Conservation (phyloP, 2,113 vertebrate species). For the Puma concolor region DNA sequence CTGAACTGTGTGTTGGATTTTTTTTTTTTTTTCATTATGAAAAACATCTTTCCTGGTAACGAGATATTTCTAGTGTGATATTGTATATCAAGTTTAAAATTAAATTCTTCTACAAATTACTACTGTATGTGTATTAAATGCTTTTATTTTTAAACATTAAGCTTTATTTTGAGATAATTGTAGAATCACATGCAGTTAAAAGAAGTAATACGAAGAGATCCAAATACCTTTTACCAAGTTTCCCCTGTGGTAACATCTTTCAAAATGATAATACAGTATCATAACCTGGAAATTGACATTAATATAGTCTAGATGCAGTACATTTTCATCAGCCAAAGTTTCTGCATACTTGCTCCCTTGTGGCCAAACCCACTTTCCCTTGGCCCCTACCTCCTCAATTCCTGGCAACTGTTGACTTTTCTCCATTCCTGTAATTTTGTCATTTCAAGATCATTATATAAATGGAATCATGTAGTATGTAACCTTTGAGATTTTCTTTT, state of each 20-base stretch:
- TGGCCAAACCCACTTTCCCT: neutral
- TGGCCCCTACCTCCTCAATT: neutral
- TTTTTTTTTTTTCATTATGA: neutral
- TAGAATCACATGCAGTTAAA: neutral
- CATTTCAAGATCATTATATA: neutral
- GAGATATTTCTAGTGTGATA: neutral
- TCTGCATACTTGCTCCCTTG: neutral
- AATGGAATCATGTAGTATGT: neutral
- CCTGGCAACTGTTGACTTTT: neutral
- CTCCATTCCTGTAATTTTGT: neutral
- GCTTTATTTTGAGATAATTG: slow-evolving; percentile 3
- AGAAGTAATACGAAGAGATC: neutral
- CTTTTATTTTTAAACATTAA: neutral
- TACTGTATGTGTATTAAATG: neutral
- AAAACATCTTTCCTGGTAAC: neutral
- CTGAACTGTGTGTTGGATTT: neutral
- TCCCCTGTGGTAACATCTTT: neutral
- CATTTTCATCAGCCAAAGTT: neutral
- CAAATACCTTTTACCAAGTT: neutral
- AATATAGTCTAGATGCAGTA: neutral
- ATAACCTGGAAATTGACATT: neutral
- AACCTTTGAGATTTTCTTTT: neutral
- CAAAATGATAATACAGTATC: neutral
- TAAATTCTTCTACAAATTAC: neutral
- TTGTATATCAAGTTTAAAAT: neutral